A percentile compares a stretch with the other conserved stretches of the same genome.
These are phyloP conservation scores for Pseudachorutes palmiensis DNA, from an alignment of 1,140 invertebrate species.

Conservation along the genomic window DNA sequence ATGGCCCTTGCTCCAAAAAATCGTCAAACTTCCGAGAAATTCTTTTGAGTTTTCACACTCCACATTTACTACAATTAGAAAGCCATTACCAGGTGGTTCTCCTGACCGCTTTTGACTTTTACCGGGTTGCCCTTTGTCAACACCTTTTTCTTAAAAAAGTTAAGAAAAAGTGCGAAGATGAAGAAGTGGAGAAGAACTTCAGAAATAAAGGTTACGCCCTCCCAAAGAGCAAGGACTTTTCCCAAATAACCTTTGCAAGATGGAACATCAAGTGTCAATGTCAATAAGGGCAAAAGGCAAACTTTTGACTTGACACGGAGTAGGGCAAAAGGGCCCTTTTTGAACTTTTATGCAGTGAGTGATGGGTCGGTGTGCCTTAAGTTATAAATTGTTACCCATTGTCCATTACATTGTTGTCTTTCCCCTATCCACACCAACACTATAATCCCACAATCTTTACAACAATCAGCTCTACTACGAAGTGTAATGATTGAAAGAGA, in stretches of 20 bases:
- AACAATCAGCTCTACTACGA: not conserved
- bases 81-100: not conserved
- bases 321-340: not conserved
- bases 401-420: constrained; percentile 7
- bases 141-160: not conserved
- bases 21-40: constrained; percentile 13
- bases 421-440: not conserved
- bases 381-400: constrained; percentile 5
- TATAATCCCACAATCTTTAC: not conserved
- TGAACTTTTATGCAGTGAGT: not conserved
- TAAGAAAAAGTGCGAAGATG: constrained; percentile 4
- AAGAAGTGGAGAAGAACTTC: not conserved
- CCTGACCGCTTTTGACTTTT: not conserved
- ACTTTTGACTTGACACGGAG: not conserved
- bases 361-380: not conserved
- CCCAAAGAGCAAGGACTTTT: not conserved
- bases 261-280: constrained; percentile 2
- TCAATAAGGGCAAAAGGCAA: not conserved
- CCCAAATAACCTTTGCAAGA: not conserved
- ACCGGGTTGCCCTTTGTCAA: constrained; percentile 3
- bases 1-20: not conserved
- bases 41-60: not conserved
- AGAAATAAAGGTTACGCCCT: not conserved
- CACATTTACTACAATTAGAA: not conserved
- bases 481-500: not conserved